These are phyloP conservation scores for Perca flavescens DNA, from an alignment of 2,113 vertebrate species.

Conservation along the genomic window DNA sequence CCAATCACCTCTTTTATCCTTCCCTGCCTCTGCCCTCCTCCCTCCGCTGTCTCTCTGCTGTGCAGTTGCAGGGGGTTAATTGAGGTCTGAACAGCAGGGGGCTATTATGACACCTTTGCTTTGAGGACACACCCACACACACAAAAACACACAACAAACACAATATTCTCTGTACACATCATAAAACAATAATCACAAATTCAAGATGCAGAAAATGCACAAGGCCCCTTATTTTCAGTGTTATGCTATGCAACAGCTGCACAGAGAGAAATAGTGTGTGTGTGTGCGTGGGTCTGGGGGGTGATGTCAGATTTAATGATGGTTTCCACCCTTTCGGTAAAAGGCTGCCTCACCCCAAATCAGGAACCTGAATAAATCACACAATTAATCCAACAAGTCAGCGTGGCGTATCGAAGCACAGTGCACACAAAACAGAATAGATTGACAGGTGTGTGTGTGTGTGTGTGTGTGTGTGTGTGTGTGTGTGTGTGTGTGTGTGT, in stretches of 20 bases:
- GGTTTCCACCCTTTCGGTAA: slow-evolving; percentile 61
- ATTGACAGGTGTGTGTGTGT: slow-evolving; percentile 55
- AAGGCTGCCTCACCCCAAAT: slow-evolving; percentile 61
- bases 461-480: slow-evolving; percentile 25
- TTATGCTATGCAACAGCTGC: slow-evolving; percentile 37
- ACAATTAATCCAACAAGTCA: slow-evolving; percentile 70
- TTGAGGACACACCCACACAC: slow-evolving; percentile 42
- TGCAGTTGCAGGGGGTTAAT: slow-evolving; percentile 79
- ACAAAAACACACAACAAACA: slow-evolving; percentile 25
- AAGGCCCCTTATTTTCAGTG: slow-evolving; percentile 4
- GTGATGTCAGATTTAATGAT: slow-evolving; percentile 76
- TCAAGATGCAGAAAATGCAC: slow-evolving; percentile 8
- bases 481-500: slow-evolving; percentile 25
- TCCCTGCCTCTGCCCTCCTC: slow-evolving; percentile 31
- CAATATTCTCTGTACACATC: slow-evolving; percentile 7
- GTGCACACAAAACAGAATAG: slow-evolving; percentile 43
- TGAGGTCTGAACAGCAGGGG: slow-evolving; percentile 77
- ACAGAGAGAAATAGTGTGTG: neutral
- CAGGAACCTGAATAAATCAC: slow-evolving; percentile 69
- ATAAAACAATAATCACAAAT: slow-evolving; percentile 29
- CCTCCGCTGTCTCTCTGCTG: slow-evolving; percentile 52
- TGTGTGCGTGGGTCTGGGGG: slow-evolving; percentile 14
- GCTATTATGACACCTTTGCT: slow-evolving; percentile 74
- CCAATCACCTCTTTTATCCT: slow-evolving; percentile 61
- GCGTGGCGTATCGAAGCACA: slow-evolving; percentile 46